These are phyloP conservation scores for Prietella phreatophila DNA, from an alignment of 2,113 vertebrate species.

Conservation along the genomic window DNA sequence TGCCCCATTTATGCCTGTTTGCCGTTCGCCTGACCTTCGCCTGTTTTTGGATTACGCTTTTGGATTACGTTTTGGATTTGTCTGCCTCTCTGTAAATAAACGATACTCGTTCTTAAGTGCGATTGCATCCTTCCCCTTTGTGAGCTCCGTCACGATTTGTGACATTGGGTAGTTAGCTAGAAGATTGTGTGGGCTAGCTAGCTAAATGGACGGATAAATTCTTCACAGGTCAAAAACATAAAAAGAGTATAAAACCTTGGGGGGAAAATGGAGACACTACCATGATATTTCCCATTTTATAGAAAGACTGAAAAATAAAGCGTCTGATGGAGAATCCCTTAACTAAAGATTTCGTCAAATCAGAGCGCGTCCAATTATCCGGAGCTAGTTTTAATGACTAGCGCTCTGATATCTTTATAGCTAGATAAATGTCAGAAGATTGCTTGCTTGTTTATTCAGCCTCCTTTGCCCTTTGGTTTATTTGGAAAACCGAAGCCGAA, in stretches of 20 bases:
- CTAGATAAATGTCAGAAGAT: conserved; percentile 25
- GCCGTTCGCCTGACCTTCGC: too few species aligned
- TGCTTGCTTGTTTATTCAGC: conserved; percentile 51
- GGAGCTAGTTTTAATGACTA: conserved; percentile 13
- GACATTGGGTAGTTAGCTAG: too few species aligned
- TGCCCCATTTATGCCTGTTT: too few species aligned
- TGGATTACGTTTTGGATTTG: too few species aligned
- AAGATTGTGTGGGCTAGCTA: neutral
- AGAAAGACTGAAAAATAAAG: neutral
- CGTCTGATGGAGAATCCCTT: neutral
- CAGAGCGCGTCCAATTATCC: conserved; percentile 5
- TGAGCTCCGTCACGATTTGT: too few species aligned
- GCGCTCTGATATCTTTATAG: neutral
- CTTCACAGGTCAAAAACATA: neutral
- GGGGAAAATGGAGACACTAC: neutral
- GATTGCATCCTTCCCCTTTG: too few species aligned
- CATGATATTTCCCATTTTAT: neutral
- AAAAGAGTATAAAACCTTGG: too few species aligned
- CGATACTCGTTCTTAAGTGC: too few species aligned
- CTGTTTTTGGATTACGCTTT: too few species aligned
- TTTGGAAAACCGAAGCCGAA: conserved; percentile 59
- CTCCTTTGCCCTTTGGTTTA: conserved; percentile 55
- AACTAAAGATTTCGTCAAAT: neutral
- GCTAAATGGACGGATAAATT: neutral
- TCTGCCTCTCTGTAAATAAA: too few species aligned